Evolutionary conservation across 2,888 invertebrate species (phyloP).

Genomic region (Byasa hedistus): DNA sequence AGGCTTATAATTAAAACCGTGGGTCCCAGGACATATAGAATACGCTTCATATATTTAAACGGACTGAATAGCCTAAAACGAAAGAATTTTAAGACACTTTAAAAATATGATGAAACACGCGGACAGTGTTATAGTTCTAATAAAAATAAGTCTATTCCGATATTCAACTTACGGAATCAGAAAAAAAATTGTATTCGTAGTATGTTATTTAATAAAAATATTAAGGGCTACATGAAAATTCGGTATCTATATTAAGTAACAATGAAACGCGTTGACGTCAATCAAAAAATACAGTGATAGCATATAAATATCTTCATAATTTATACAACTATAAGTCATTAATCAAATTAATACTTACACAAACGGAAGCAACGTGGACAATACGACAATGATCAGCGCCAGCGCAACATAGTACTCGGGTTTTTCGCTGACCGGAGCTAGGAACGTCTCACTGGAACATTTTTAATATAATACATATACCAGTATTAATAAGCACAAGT

Average conservation of each 20-base stretch:
- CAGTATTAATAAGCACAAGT: conserved; percentile 13
- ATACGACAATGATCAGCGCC: conserved; percentile 51
- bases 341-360: conserved; percentile 54
- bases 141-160: too few relatives aligned
- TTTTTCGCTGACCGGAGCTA: conserved; percentile 52
- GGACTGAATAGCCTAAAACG: conserved; percentile 62
- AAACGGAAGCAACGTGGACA: conserved; percentile 65
- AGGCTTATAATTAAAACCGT: conserved; percentile 44
- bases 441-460: conserved; percentile 56
- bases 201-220: too few relatives aligned
- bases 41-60: conserved; percentile 61
- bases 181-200: too few relatives aligned
- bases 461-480: background rate
- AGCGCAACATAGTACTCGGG: conserved; percentile 61
- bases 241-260: background rate
- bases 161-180: too few relatives aligned
- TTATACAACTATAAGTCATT: conserved; percentile 35
- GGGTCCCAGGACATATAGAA: conserved; percentile 54
- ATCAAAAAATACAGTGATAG: background rate
- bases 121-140: background rate
- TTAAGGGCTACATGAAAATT: background rate
- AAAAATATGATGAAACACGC: too few relatives aligned
- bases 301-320: conserved; percentile 28
- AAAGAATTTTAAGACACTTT: background rate
- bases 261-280: conserved; percentile 14